Conservation (phyloP, 2,113 vertebrate genomes). For the Coturnix japonica region DNA sequence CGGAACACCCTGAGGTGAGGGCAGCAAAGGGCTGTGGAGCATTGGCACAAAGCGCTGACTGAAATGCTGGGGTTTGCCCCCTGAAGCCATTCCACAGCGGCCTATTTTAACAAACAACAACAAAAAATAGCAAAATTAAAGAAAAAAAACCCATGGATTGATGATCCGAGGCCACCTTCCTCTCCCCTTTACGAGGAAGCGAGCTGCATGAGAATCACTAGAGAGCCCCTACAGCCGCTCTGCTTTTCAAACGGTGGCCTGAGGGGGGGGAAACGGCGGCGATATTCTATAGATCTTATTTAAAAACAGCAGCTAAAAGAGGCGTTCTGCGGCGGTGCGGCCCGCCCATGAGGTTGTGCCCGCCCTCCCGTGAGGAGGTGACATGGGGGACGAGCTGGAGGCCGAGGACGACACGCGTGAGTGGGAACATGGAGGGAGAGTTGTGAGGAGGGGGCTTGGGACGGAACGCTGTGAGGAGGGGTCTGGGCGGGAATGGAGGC, state of each 20-base stretch:
- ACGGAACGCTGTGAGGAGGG: neutral
- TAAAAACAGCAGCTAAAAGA: neutral
- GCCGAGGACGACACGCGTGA: constrained; percentile 58
- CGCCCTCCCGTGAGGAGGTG: neutral
- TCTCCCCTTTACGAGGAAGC: neutral
- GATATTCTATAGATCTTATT: neutral
- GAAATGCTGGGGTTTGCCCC: neutral
- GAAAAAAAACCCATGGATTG: neutral
- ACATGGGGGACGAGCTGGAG: constrained; percentile 46
- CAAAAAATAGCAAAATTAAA: too few relatives aligned
- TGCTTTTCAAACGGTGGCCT: neutral
- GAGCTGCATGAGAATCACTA: neutral
- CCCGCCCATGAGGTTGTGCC: neutral
- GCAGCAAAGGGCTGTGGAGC: neutral
- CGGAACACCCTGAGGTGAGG: neutral
- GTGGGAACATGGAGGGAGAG: neutral
- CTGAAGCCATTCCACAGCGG: neutral
- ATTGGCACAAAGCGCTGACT: fast-evolving
- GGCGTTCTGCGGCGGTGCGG: neutral
- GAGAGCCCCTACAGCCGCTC: neutral
- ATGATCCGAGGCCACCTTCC: neutral
- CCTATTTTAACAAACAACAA: neutral
- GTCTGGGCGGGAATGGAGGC: neutral
- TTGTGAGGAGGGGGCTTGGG: neutral
- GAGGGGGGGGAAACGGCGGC: neutral